These are phyloP conservation scores for Sciaenops ocellatus DNA, from an alignment of 2,797 vertebrate species.

Conservation along the genomic window DNA sequence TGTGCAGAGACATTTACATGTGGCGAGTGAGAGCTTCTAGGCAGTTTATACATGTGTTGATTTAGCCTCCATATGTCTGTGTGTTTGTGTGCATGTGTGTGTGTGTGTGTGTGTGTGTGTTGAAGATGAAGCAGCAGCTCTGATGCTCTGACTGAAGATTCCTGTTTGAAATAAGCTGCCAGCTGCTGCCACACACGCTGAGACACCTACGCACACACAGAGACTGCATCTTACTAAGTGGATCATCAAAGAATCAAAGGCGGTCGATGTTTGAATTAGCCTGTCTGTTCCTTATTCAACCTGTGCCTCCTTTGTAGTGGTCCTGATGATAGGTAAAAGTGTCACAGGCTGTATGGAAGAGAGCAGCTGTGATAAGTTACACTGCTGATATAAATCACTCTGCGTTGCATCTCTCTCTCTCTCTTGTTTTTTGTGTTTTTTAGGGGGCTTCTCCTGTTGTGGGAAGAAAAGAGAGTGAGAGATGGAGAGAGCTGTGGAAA, in stretches of 20 bases:
- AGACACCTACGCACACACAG: conserved; percentile 26
- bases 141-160: conserved; percentile 50
- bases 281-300: conserved; percentile 47
- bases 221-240: conserved; percentile 35
- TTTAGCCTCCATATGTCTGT: conserved; percentile 6
- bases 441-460: conserved; percentile 14
- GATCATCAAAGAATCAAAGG: conserved; percentile 68
- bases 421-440: not conserved
- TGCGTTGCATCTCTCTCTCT: conserved; percentile 21
- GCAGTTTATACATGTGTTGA: conserved; percentile 19
- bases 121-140: conserved; percentile 40
- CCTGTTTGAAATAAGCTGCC: conserved; percentile 49
- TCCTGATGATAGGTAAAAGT: conserved; percentile 28
- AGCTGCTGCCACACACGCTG: conserved; percentile 36
- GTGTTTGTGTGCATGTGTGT: not conserved
- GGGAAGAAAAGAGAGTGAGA: conserved; percentile 37
- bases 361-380: conserved; percentile 30
- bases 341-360: conserved; percentile 16
- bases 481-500: conserved; percentile 28
- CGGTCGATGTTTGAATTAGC: conserved; percentile 63
- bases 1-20: not conserved
- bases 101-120: conserved; percentile 8
- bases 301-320: conserved; percentile 43
- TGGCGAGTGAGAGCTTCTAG: conserved; percentile 2
- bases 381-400: conserved; percentile 48